These are phyloP conservation scores for Anticlea derivata DNA, from an alignment of 2,888 invertebrate genomes.

Conservation along the genomic window DNA sequence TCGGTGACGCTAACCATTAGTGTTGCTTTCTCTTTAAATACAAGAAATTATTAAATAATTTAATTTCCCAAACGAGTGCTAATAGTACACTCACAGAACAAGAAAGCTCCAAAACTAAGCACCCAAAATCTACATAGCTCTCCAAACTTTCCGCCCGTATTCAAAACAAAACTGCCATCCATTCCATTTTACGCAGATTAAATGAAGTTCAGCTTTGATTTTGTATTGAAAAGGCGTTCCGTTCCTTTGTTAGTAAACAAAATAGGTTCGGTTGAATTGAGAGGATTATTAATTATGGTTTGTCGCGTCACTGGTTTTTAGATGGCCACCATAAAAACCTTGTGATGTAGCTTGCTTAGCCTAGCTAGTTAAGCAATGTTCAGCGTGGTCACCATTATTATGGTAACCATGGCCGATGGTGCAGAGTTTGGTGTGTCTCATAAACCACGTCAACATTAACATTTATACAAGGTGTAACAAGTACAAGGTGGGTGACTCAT, in stretches of 20 bases:
- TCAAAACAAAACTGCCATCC: conserved; percentile 11
- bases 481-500: too few species aligned
- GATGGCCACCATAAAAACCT: too few species aligned
- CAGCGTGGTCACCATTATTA: too few species aligned
- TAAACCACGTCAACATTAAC: too few species aligned
- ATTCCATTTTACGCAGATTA: conserved; percentile 18
- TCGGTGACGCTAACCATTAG: too few species aligned
- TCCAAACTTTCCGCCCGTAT: conserved; percentile 16
- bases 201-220: conserved; percentile 49
- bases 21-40: too few species aligned
- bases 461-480: too few species aligned
- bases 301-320: not conserved
- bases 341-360: too few species aligned
- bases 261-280: conserved; percentile 15
- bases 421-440: too few species aligned
- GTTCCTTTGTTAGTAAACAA: conserved; percentile 38
- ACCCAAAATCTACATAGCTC: conserved; percentile 11
- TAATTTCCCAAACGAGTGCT: not conserved
- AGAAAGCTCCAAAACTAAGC: conserved; percentile 1
- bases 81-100: not conserved
- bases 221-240: conserved; percentile 58
- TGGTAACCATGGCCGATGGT: too few species aligned
- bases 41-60: too few species aligned
- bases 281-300: conserved; percentile 24
- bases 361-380: too few species aligned